Base-by-base conservation (phyloP, 2,888 invertebrate species). In the Syrphus vitripennis region DNA sequence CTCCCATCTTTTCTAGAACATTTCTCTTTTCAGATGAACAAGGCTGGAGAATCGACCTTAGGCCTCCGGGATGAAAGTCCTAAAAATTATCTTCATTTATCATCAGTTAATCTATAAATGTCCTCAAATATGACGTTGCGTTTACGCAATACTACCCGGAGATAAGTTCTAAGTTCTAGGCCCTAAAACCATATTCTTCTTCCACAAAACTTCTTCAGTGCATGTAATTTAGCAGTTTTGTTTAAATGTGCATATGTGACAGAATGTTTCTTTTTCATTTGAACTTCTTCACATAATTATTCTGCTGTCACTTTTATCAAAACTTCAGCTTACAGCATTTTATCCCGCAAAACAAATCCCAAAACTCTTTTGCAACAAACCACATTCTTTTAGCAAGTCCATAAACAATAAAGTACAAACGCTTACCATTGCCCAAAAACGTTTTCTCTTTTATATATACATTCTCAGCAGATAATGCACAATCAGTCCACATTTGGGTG, bases 371-470 rank as follows among this genome's bases (percentile, higher is more conserved):
- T 55, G 21, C 37, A 59, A 48, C 65, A 65, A 83, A 78, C 83
- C 83, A 45, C 79, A 70, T 59, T 57, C 55, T 48, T 57, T 57
- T 48, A 70, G 34, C 57, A 75, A 79, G 55, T 70, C 55, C 55
- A 75, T 70, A 83, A 74, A 83, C 79, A 55, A 79, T 40, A 70
- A 65, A 69, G 70, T 63, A 19, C 45, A 19, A 65, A 74, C 63
- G 70, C 16, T 34, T 57, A 69, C 26, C 42, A 53, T 26, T 42
- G 10, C 21, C 67, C 37, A 65, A 65, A 59, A 42, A 26, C 19
- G 57, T 34, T 19, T 26, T 37, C 79, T 26, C 48, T 14, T n/a
- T n/a, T n/a, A n/a, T n/a, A n/a, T n/a, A n/a, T 55, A 83, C 61
- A 72, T 61, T 21, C 67, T 34, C 9, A 29, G 19, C 48, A 72